Percentiles rank a stretch among this genome's conserved stretches.
Conservation (phyloP, 2,888 invertebrate genomes). For the Mechanitis messenoides region DNA sequence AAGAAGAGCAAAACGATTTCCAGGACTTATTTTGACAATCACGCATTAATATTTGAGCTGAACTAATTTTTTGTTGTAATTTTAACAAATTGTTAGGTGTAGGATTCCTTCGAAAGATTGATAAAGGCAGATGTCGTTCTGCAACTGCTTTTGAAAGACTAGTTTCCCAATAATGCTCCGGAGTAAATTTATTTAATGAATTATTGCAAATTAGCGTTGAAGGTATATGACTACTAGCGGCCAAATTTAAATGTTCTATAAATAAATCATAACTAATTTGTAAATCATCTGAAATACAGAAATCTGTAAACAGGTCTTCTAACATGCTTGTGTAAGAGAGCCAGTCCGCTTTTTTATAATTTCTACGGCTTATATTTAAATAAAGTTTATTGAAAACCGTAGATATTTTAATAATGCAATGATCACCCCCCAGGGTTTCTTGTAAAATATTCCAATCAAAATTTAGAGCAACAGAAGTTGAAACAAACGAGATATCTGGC, state of each 20-base stretch:
- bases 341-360: conserved; percentile 28
- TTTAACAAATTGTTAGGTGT: too few relatives aligned
- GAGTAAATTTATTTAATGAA: conserved; percentile 24
- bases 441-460: conserved; percentile 25
- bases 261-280: conserved; percentile 24
- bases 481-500: conserved; percentile 29
- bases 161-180: conserved; percentile 33
- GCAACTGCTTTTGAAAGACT: conserved; percentile 17
- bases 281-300: neutral
- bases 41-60: too few relatives aligned
- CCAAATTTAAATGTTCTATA: conserved; percentile 11
- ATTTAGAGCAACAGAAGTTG: conserved; percentile 21
- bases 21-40: too few relatives aligned
- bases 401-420: conserved; percentile 23
- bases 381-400: neutral
- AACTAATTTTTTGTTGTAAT: too few relatives aligned
- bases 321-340: conserved; percentile 14
- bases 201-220: conserved; percentile 21
- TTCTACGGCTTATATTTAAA: conserved; percentile 16
- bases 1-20: too few relatives aligned
- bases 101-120: neutral
- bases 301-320: conserved; percentile 4
- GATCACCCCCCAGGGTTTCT: conserved; percentile 30
- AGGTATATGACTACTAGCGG: conserved; percentile 27
- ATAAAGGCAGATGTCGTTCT: conserved; percentile 26